phyloP scores from a whole-genome alignment of 2,888 invertebrate genomes.

The Exocentrus adspersus region DNA sequence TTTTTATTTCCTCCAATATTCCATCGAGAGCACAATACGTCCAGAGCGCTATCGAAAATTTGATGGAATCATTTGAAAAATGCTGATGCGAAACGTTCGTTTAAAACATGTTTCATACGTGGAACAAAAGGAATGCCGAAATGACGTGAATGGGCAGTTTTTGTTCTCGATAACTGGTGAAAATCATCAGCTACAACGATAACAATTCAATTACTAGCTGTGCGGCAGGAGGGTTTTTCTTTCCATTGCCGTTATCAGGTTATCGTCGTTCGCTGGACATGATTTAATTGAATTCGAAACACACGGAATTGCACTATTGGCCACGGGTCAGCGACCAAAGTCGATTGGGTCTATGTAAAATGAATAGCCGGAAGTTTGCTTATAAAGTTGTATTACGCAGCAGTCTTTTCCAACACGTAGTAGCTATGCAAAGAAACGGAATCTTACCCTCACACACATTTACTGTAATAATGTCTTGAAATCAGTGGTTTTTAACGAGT shows the following conservation, averaged over 20 bases:
- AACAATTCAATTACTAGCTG: constrained; percentile 40
- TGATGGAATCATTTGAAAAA: constrained; percentile 12
- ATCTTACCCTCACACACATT: too few species aligned
- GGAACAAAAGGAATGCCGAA: constrained; percentile 12
- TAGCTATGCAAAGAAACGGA: too few species aligned
- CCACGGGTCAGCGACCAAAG: background rate
- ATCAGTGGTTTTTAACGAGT: too few species aligned
- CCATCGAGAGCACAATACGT: background rate
- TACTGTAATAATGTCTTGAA: too few species aligned
- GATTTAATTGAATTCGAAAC: constrained; percentile 38
- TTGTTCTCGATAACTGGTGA: constrained; percentile 25
- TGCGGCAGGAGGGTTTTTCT: constrained; percentile 31
- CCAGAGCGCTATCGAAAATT: background rate
- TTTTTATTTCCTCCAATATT: background rate
- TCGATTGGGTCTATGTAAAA: constrained; percentile 1
- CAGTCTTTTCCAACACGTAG: too few species aligned
- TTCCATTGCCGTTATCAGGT: constrained; percentile 23
- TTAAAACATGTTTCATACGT: constrained; percentile 15
- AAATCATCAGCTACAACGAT: constrained; percentile 29
- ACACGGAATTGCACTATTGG: constrained; percentile 23
- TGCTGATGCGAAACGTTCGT: constrained; percentile 6
- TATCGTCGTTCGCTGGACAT: constrained; percentile 31
- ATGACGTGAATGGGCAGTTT: constrained; percentile 14
- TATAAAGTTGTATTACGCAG: too few species aligned
- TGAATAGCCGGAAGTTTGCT: too few species aligned